Evolutionary conservation across 1,140 invertebrate genomes (phyloP).

Genomic region (Macrocentrus cingulum): DNA sequence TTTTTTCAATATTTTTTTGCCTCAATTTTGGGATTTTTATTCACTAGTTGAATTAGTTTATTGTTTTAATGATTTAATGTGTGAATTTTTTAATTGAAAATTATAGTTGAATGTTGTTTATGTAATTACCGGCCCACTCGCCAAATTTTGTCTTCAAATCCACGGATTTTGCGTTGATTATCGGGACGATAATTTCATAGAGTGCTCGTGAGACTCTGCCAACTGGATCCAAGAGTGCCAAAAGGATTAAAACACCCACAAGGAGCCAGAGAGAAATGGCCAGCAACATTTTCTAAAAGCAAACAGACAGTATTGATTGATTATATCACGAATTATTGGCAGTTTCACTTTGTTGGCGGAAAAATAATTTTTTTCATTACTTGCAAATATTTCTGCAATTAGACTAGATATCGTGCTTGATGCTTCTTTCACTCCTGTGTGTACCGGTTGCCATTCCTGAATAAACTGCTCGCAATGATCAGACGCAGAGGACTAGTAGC

Average conservation of each 20-base stretch:
- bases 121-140: conserved; percentile 51
- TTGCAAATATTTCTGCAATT: no score
- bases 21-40: no score
- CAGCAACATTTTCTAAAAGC: conserved; percentile 40
- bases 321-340: not conserved
- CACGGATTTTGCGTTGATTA: conserved; percentile 41
- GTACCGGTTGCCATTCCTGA: no score
- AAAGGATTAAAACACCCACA: conserved; percentile 37
- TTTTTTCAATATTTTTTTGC: no score
- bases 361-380: not conserved
- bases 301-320: conserved; percentile 12
- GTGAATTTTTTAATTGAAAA: not conserved
- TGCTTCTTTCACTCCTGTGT: no score
- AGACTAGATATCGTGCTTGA: no score
- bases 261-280: conserved; percentile 43
- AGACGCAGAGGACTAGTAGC: not conserved
- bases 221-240: conserved; percentile 40
- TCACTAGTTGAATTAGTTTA: no score
- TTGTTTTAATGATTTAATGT: no score
- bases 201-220: conserved; percentile 32
- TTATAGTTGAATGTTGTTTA: not conserved
- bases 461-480: no score
- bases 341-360: no score
- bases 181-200: conserved; percentile 46
- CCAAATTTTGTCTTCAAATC: conserved; percentile 49